Evolutionary conservation across 2,797 vertebrate genomes (phyloP), one percentile per base, ranked within the genome.

Genomic region (Enteromius treurensis): DNA sequence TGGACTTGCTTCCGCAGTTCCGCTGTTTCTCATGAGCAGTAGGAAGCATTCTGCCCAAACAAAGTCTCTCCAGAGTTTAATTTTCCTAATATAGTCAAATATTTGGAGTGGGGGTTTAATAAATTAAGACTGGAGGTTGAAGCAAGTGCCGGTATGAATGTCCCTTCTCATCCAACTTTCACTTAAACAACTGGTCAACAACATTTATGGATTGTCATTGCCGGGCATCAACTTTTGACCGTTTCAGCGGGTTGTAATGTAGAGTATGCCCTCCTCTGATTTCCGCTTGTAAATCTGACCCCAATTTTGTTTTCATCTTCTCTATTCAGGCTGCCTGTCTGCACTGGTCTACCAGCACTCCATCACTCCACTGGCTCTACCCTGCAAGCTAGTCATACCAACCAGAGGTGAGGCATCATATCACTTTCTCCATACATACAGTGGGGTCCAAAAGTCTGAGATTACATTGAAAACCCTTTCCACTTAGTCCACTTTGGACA

Each of bases 321-420:
- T 68, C 34, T 83, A 55, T 86, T 17, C 90, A 99, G 98, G 98
- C 58, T 98, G 97, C 81, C 94, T 99, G 37, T 99, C 98, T 0
- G 98, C 98, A 0, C 90, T 99, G 93, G 98, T 99, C 71, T 99
- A 99, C 93, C 98, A 99, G 92, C 98, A 99, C 90, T 98, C 98
- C 53, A 97, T 99, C 94, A 99, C 97, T 11, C 98, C 98, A 0
- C 91, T 99, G 94, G 98, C 98, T 68, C 92, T 99, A 84, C 97
- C 98, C 86, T 99, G 98, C 92, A 99, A 98, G 89, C 95, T 99
- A 77, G 95, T 98, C 84, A 97, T 99, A 92, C 98, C 98, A 67
- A 94, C 96, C 87, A 94, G 96, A 97, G 98, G 96, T 97, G 93
- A 92, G 91, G 67, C 3, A 40, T 71, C 14, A n/a, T 75, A 23